These are phyloP conservation scores for Drosophila yooni DNA, from an alignment of 2,888 invertebrate species.

Conservation along the genomic window DNA sequence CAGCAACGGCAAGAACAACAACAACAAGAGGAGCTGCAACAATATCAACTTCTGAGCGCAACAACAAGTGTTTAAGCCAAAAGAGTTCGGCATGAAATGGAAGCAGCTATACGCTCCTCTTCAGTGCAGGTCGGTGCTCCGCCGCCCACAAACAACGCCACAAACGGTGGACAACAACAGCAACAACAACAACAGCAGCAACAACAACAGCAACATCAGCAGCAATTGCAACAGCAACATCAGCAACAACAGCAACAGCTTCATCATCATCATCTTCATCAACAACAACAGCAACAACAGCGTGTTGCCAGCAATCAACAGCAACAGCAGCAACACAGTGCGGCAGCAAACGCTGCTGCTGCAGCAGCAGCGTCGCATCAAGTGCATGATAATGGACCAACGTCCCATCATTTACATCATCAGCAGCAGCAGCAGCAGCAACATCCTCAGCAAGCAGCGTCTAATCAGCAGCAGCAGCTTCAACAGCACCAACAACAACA, in stretches of 20 bases:
- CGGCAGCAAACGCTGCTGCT: slow-evolving; percentile 61
- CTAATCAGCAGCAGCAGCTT: slow-evolving; percentile 64
- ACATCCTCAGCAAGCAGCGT: slow-evolving; percentile 59
- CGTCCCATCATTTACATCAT: slow-evolving; percentile 75
- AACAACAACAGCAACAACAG: slow-evolving; percentile 43
- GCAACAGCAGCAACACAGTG: slow-evolving; percentile 62
- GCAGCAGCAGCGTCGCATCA: slow-evolving; percentile 53
- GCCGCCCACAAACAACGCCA: slow-evolving; percentile 82
- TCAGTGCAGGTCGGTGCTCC: slow-evolving; percentile 86
- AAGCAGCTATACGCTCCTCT: slow-evolving; percentile 86
- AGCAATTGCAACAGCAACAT: slow-evolving; percentile 51
- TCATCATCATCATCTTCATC: slow-evolving; percentile 65
- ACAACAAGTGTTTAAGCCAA: slow-evolving; percentile 80
- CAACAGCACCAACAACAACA: slow-evolving; percentile 59
- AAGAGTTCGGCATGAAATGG: slow-evolving; percentile 86
- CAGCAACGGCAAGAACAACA: slow-evolving; percentile 38
- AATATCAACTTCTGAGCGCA: slow-evolving; percentile 65
- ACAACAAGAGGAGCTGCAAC: slow-evolving; percentile 39
- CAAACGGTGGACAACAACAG: slow-evolving; percentile 81
- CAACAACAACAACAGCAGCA: slow-evolving; percentile 78
- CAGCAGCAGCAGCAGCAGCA: slow-evolving; percentile 61
- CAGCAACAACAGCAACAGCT: slow-evolving; percentile 65
- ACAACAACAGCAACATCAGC: slow-evolving; percentile 46
- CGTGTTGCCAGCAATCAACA: slow-evolving; percentile 66
- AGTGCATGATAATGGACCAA: slow-evolving; percentile 79